A percentile compares a stretch with the other conserved stretches of the same genome.
These are phyloP conservation scores for Mystacornis crossleyi DNA, from an alignment of 2,113 vertebrate genomes.

Conservation along the genomic window DNA sequence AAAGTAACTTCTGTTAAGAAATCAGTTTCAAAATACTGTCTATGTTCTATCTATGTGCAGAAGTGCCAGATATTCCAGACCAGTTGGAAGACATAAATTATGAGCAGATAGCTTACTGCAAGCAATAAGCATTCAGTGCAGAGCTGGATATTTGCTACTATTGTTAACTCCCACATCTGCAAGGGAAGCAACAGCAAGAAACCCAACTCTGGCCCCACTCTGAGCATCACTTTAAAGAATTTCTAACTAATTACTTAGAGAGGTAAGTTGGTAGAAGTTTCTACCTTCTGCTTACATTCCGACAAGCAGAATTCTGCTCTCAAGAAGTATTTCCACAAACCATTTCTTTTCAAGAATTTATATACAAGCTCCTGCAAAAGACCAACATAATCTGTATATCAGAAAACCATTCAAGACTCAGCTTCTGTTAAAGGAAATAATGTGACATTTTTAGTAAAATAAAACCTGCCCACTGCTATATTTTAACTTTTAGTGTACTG, in stretches of 20 bases:
- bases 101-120: not conserved
- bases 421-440: not conserved
- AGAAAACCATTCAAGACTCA: not conserved
- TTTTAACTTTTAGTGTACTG: not conserved
- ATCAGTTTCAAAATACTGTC: not conserved
- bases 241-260: not conserved
- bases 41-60: not conserved
- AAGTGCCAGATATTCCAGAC: not conserved
- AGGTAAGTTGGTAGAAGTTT: not conserved
- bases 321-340: not conserved
- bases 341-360: not conserved
- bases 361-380: not conserved
- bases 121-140: not conserved
- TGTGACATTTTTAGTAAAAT: not conserved
- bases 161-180: not conserved
- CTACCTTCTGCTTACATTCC: not conserved
- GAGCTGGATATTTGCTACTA: not conserved
- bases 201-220: not conserved
- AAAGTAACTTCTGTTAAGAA: not conserved
- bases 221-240: not conserved
- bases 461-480: not conserved
- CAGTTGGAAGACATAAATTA: not conserved
- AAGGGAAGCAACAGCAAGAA: not conserved
- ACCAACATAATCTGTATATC: not conserved
- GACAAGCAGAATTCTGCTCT: not conserved